These are phyloP conservation scores for Cyanoramphus novaezelandiae DNA, from an alignment of 2,113 vertebrate species.

Conservation along the genomic window DNA sequence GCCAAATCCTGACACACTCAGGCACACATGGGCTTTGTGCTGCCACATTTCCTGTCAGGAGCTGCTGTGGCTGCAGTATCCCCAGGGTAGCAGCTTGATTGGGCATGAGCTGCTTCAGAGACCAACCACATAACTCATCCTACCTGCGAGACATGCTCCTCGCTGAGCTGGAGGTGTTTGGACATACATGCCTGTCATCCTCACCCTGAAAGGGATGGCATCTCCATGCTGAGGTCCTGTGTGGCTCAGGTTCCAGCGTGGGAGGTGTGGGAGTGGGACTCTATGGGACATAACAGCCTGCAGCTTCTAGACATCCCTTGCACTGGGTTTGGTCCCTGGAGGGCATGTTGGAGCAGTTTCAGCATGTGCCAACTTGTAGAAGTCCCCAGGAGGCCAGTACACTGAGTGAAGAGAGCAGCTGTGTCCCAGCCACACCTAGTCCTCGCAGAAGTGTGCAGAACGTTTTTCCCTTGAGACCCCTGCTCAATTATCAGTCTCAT, in stretches of 20 bases:
- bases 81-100: neutral
- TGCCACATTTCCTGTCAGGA: neutral
- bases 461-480: neutral
- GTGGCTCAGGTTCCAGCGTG: neutral
- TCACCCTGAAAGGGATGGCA: neutral
- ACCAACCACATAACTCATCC: neutral
- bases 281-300: neutral
- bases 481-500: neutral
- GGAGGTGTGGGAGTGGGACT: neutral
- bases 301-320: accelerated
- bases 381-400: neutral
- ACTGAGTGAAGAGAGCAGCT: neutral
- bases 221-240: neutral
- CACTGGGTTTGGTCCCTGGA: neutral
- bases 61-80: neutral
- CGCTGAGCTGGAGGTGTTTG: neutral
- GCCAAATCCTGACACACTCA: neutral
- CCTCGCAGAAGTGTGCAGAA: neutral
- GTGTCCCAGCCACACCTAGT: neutral
- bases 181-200: neutral
- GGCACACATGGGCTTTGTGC: neutral
- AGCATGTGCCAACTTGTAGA: neutral
- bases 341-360: neutral
- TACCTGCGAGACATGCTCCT: neutral
- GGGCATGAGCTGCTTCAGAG: neutral